Evolutionary conservation across 1,140 invertebrate species (phyloP).

Genomic region (Caenorhabditis remanei): DNA sequence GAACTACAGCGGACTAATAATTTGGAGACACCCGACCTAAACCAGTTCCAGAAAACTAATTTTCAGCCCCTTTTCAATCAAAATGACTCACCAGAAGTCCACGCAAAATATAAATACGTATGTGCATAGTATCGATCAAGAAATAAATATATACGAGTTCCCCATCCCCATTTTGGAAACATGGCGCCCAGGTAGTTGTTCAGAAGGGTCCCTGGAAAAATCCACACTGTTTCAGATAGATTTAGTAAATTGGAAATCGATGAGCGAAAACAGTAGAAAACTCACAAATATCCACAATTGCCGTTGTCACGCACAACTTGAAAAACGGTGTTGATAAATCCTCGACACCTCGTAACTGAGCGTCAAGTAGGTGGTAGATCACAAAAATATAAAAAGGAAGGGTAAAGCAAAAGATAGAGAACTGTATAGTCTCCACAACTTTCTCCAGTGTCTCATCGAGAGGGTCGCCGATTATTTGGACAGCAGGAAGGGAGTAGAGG

Average conservation of each 20-base stretch:
- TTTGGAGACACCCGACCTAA: too few relatives aligned
- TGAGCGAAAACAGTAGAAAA: too few relatives aligned
- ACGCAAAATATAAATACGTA: conserved; percentile 55
- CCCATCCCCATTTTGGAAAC: conserved; percentile 57
- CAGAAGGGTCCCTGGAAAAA: conserved; percentile 48
- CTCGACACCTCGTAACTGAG: background rate
- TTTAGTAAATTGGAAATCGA: too few relatives aligned
- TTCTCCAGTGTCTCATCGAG: conserved; percentile 20
- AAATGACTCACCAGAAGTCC: conserved; percentile 48
- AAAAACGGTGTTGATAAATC: conserved; percentile 54
- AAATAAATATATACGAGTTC: conserved; percentile 31
- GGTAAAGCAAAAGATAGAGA: conserved; percentile 52
- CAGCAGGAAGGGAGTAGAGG: conserved; percentile 14
- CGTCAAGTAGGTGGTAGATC: background rate
- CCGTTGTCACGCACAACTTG: conserved; percentile 22
- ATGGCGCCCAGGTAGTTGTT: conserved; percentile 55
- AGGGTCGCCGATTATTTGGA: background rate
- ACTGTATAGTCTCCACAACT: conserved; percentile 30
- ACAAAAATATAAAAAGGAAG: conserved; percentile 54
- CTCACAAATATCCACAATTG: conserved; percentile 57
- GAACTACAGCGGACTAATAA: too few relatives aligned
- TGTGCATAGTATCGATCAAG: conserved; percentile 19
- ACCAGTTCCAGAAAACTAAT: too few relatives aligned
- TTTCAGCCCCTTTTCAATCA: background rate
- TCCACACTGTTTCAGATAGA: background rate